Evolutionary conservation across 2,113 vertebrate genomes (phyloP), one percentile per base, ranked within the genome.

Genomic region (Boleophthalmus pectinirostris): DNA sequence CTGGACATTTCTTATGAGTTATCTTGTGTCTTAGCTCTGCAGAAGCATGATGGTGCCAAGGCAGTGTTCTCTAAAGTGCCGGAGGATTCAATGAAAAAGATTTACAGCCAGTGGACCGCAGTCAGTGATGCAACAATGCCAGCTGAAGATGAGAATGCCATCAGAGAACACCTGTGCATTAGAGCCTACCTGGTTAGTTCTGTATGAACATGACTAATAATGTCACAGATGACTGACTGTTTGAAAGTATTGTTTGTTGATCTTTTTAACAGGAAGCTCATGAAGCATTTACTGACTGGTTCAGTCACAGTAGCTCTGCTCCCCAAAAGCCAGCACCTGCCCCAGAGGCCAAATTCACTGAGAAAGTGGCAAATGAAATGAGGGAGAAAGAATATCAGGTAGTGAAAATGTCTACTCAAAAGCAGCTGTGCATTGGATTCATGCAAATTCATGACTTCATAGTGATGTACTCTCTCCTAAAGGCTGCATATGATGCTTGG

Each of bases 251-350:
- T 29, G 15, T 1, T 25, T 45, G 14, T 23, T 20, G 43, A 1
- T 69, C 10, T 46, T 18, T 24, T 13, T 0, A 18, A 61, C 89
- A 99, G 98, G 97, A 99, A 93, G 97, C 98, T 49, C 96, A 99
- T 1, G 96, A 99, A 90, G 95, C 95, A 0, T 99, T 99, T 88
- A 97, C 95, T 20, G 96, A 98, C 20, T 99, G 98, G 97, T 99
- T 99, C 90, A 94, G 93, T 75, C 96, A 98, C 89, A 97, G 96
- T 86, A 97, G 96, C 81, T 93, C 94, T 0, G 92, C 95, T 68
- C 97, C 97, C 3, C 95, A 96, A 80, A 97, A 96, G 78, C 97
- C 98, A 33, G 89, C 92, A 3, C 88, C 92, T 29, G 90, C 93
- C 20, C 82, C 94, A 0, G 95, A 96, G 79, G 93, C 95, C 81